Conservation (phyloP, 1,140 invertebrate genomes). For the Leptinotarsa lineolata region DNA sequence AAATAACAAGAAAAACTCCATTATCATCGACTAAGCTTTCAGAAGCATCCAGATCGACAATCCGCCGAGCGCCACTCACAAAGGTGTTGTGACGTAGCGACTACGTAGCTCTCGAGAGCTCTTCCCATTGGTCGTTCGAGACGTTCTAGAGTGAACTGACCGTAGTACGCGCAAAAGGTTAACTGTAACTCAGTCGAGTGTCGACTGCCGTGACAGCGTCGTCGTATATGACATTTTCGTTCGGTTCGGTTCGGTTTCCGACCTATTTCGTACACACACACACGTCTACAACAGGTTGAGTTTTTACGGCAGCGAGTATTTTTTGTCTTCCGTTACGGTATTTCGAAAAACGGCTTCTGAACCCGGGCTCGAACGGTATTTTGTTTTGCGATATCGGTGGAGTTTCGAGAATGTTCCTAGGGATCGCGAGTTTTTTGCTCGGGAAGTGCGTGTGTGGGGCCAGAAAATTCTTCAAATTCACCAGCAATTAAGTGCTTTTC, state of each 20-base stretch:
- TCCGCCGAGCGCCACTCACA: conserved; percentile 33
- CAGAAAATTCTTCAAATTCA: not conserved
- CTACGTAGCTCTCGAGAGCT: conserved; percentile 37
- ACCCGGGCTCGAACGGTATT: not conserved
- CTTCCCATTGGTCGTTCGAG: conserved; percentile 37
- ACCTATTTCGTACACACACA: conserved; percentile 17
- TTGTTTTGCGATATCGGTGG: not conserved
- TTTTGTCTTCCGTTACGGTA: conserved; percentile 6
- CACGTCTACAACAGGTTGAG: conserved; percentile 26
- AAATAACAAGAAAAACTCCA: conserved; percentile 14
- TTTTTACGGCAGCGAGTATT: not conserved
- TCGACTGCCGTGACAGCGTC: conserved; percentile 26
- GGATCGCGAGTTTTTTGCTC: not conserved
- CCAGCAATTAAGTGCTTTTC: not conserved
- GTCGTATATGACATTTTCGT: conserved; percentile 10
- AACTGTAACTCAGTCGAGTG: conserved; percentile 43
- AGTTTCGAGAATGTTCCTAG: conserved; percentile 12
- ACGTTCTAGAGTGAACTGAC: conserved; percentile 48
- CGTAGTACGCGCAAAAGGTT: conserved; percentile 43
- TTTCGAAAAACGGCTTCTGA: not conserved
- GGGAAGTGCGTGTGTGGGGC: conserved; percentile 13
- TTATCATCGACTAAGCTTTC: conserved; percentile 3
- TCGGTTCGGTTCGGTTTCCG: conserved; percentile 12
- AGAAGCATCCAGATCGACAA: conserved; percentile 17
- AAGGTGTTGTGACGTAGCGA: conserved; percentile 35